Evolutionary conservation across 2,888 invertebrate species (phyloP), one percentile per base, ranked within the genome.

Genomic region (Catonia carolina): DNA sequence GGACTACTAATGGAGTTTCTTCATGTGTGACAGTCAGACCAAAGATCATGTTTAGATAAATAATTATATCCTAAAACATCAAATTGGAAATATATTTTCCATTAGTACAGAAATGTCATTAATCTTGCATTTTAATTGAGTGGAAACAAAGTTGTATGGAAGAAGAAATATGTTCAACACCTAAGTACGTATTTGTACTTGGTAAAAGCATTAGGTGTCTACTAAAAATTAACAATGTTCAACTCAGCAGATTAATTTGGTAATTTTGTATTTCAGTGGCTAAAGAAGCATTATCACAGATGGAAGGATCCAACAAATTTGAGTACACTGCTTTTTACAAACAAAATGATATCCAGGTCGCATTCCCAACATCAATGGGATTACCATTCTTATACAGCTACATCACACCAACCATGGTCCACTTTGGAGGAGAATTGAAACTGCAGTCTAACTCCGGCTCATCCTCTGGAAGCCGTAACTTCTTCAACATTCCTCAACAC

Each of bases 311-410:
- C 48, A 70, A 75, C 41, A 67, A 75, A 15, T 73, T 79, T 63
- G 79, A 82, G 67, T 77, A 78, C 70, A 83, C 80, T 39, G 84
- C 81, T 70, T 72, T 83, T 10, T 68, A 75, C 49, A 79, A 80
- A 65, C 73, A 77, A 50, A 75, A 76, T 45, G 80, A 83, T 61
- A 72, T 82, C 6, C 77, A 78, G 10, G 70, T 86, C 14, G 80
- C 81, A 71, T 82, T 85, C 76, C 85, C 87, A 2, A 78, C 84
- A n/a, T 81, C 80, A 57, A 78, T 78, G 64, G 87, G 87, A 69
- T 73, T 86, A 64, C 86, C 86, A 10, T 84, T 84, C 69, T 72
- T 81, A 58, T 85, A 75, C 71, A 79, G 78, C 53, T 77, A 80
- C 66, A 79, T 79, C 54, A 75, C 74, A 54, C 85, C 85, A 8